Evolutionary conservation across 2,797 vertebrate species (phyloP), one percentile per base, ranked within the genome.

Genomic region (Tragopan temminckii): DNA sequence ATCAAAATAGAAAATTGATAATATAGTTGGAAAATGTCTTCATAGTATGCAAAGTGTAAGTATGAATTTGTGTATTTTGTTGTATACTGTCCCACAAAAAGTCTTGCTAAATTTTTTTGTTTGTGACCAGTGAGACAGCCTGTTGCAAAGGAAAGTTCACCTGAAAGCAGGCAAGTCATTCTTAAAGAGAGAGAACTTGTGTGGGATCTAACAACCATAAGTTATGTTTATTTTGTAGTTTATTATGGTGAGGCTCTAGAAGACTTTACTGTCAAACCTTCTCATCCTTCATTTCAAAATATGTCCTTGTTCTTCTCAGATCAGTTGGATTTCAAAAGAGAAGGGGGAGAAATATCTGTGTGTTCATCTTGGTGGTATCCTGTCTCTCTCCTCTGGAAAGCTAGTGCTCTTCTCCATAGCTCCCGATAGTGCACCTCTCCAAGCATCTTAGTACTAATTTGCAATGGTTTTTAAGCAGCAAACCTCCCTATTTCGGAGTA

Each of bases 31-130:
- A 46, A 81, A 4, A 50, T 35, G 18, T 45, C 58, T 74, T 81
- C 85, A 80, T 15, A 38, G 18, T 52, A 27, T 4, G 14, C 10
- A 52, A 83, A 82, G n/a, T 38, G 84, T 27, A 81, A 86, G 80
- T 72, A 85, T 21, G 45, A 52, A 8, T 87, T 76, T 80, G 67
- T 76, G 33, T 82, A 18, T 50, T 58, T 7, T 36, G 9, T 19
- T 23, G 36, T 69, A 64, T n/a, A 69, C 62, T 38, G 42, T 79
- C 62, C 85, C 77, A 43, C 31, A 27, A 53, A 66, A 18, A 85
- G 69, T 33, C 29, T 84, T 29, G 36, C 42, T 82, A 85, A 95
- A 93, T 92, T 23, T 94, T 97, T 85, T 91, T 96, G 55, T 87
- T 88, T 81, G 82, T 7, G n/a, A 75, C 57, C 19, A 7, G 8